A percentile compares a stretch with the other conserved stretches of the same genome.
Conservation (phyloP, 1,140 invertebrate genomes). For the Cylas formicarius region DNA sequence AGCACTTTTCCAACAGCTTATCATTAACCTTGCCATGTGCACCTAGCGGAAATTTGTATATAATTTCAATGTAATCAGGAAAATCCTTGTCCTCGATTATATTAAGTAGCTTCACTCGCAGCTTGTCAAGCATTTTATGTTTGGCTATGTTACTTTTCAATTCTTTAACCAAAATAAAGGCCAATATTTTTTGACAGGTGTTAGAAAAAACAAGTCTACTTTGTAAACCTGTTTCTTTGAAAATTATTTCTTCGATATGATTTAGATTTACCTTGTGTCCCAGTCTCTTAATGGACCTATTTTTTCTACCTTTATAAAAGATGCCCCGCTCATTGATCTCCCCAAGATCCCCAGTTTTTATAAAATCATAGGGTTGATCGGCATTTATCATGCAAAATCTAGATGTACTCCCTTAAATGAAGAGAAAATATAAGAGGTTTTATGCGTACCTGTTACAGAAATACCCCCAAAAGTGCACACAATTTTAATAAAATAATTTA, state of each 20-base stretch:
- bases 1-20: conserved; percentile 30
- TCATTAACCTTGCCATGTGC: conserved; percentile 53
- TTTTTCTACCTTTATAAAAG: conserved; percentile 57
- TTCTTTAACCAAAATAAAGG: conserved; percentile 46
- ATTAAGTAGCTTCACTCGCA: conserved; percentile 38
- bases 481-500: neutral
- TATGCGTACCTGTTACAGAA: neutral
- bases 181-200: conserved; percentile 43
- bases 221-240: conserved; percentile 43
- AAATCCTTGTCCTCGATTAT: conserved; percentile 28
- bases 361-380: conserved; percentile 49
- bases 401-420: conserved; percentile 51
- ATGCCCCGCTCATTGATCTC: conserved; percentile 46
- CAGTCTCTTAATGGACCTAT: conserved; percentile 65
- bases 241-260: conserved; percentile 50
- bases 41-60: conserved; percentile 50
- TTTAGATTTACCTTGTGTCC: conserved; percentile 59
- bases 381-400: conserved; percentile 54
- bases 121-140: conserved; percentile 43
- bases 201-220: conserved; percentile 48
- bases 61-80: conserved; percentile 49
- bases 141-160: conserved; percentile 40
- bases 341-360: conserved; percentile 63
- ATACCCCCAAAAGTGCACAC: neutral
- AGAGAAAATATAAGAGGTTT: conserved; percentile 9